Base-by-base conservation (phyloP, 2,888 invertebrate genomes). In the Crossocerus cetratus region DNA sequence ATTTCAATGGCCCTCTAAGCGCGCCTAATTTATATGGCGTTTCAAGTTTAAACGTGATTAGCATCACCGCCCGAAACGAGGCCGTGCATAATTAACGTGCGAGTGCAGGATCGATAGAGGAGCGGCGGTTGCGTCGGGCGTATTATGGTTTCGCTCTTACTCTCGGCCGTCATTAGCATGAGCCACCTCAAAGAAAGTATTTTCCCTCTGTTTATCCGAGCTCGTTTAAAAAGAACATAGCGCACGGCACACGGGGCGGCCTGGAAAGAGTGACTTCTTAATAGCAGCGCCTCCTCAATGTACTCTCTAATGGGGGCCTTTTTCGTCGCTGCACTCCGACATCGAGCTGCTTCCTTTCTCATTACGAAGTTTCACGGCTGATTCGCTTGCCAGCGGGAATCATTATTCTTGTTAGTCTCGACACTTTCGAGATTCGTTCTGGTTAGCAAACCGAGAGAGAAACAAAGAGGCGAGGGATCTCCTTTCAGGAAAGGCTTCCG, bases 361-460 rank as follows among this genome's bases (percentile, higher is more conserved):
- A 32, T 32, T 32, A 32, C 32, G 32, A 56, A 63, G 69, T 76
- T 76, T 76, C 62, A 72, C 71, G 68, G 65, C 54, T 68, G 65
- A 72, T 69, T 67, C 71, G 61, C 16, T 66, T 44, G 53, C 45
- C 54, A 55, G 60, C 42, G 16, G 58, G 23, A 42, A 23, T 62
- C 65, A 56, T 22, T 20, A 58, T 42, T 67, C 69, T 76, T 69
- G 64, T 69, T 72, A 72, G 63, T 69, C 69, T 72, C 32, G 72
- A 72, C 65, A 69, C 63, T 64, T 71, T 73, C 68, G 69, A 63
- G 76, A 81, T 81, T 71, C 71, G 72, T 73, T 69, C 75, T 67
- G 68, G 64, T 64, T 59, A 69, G 65, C 55, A 53, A 69, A 32
- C 32, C 11, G 32, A 32, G 32, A 32, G 32, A 32, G 32, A 32